Evolutionary conservation across 2,797 vertebrate species (phyloP), one percentile per base, ranked within the genome.

Genomic region (Hafferia zeledoni): DNA sequence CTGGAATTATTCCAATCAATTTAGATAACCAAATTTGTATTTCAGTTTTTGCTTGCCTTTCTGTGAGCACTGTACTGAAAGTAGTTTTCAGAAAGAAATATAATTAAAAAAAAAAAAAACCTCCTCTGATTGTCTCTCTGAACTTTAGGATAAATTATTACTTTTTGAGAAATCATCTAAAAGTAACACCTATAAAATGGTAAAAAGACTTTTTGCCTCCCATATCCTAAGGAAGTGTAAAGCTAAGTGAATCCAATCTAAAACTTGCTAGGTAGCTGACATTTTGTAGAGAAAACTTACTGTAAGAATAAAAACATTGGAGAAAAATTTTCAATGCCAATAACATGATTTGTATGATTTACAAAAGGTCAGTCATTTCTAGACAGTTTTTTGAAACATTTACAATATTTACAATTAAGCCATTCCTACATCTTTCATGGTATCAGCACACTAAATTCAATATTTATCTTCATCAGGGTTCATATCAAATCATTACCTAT

Each of bases 201-300:
- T 61, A 82, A 95, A 87, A 85, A 72, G 17, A 37, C 6, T 75
- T 92, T 77, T 82, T 90, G 24, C 12, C n/a, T 80, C 60, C 35
- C 80, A 27, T 41, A 77, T 78, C 33, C 44, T 43, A 83, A 12
- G 24, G 55, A 92, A 85, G 33, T 12, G 35, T 56, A 98, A 98
- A 96, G 96, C 96, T 96, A 96, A 98, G 95, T 96, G 91, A 92
- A 97, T 91, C 76, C 96, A 98, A 98, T 97, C 97, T 97, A 98
- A 98, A 98, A 97, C 87, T 96, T 97, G 94, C 96, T 98, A 97
- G 96, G 93, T 97, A 97, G 95, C 95, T 98, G 97, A 98, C 96
- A 98, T 98, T 98, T 98, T 97, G 97, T 97, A 96, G 96, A 96
- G 97, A 97, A 98, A 98, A 96, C 97, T 96, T 97, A 97, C 92